These are phyloP conservation scores for Typhlomys cinereus DNA, from an alignment of 2,113 vertebrate genomes.

Conservation along the genomic window DNA sequence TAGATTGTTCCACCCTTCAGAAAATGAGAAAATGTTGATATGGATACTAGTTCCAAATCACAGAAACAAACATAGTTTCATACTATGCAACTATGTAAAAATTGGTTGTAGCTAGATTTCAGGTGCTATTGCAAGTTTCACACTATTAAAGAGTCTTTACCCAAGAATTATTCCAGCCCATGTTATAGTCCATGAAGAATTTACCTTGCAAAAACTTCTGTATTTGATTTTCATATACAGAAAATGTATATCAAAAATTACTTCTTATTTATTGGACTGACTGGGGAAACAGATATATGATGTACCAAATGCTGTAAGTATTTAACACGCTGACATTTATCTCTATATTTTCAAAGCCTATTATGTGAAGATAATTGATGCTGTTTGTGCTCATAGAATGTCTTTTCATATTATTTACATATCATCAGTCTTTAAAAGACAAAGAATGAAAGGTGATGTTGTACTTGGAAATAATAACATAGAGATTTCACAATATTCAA, in stretches of 20 bases:
- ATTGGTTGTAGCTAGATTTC: not conserved
- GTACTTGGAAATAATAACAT: not conserved
- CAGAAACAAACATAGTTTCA: not conserved
- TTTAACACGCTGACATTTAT: not conserved
- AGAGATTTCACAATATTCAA: not conserved
- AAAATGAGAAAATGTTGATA: not conserved
- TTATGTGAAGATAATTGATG: not conserved
- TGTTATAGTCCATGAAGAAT: not conserved
- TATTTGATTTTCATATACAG: not conserved
- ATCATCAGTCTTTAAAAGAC: not conserved
- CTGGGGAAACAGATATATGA: not conserved
- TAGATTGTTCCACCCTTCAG: not conserved
- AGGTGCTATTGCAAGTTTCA: not conserved
- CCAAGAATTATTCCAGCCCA: constrained; percentile 7
- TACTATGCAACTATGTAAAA: not conserved
- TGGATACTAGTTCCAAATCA: not conserved
- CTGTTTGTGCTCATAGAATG: not conserved
- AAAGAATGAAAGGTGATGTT: not conserved
- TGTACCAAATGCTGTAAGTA: not conserved
- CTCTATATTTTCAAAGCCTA: not conserved
- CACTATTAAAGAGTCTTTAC: not conserved
- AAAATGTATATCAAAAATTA: not conserved
- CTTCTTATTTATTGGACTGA: not conserved
- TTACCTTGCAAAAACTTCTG: not conserved
- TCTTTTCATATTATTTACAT: not conserved